Conservation (phyloP, 2,797 vertebrate genomes). For the Pangasius mekongensis region DNA sequence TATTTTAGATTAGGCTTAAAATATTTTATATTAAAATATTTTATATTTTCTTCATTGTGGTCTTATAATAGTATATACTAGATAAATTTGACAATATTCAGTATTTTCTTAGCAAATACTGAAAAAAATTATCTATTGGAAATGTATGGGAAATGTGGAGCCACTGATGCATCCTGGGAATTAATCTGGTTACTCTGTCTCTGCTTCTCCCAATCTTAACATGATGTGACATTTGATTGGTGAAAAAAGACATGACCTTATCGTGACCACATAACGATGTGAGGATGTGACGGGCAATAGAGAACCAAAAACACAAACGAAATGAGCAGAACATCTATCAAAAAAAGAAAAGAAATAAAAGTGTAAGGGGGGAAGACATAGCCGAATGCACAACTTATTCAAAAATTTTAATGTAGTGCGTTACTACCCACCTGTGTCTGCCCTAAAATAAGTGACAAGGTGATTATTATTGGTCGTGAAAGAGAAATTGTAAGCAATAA, state of each 20-base stretch:
- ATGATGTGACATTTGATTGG: not conserved
- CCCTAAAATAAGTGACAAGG: conserved; percentile 22
- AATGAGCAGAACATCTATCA: not conserved
- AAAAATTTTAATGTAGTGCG: not conserved
- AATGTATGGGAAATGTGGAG: not conserved
- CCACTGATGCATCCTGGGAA: not conserved
- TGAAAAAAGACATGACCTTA: not conserved
- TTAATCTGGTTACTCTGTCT: not conserved
- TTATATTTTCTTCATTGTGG: not conserved
- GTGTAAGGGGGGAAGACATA: not conserved
- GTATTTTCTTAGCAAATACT: not conserved
- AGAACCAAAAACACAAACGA: not conserved
- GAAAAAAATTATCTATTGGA: too few relatives aligned
- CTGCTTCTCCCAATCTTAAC: not conserved
- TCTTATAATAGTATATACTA: not conserved
- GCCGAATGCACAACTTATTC: not conserved
- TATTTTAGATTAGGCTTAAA: not conserved
- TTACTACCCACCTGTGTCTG: not conserved
- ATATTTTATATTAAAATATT: too few relatives aligned
- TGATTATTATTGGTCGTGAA: not conserved
- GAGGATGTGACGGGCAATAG: not conserved
- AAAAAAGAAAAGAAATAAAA: not conserved
- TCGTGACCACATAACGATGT: not conserved
- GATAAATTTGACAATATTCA: not conserved
- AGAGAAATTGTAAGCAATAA: conserved; percentile 26